These are phyloP conservation scores for Microtus agrestis DNA, from an alignment of 2,797 vertebrate species.

Conservation along the genomic window DNA sequence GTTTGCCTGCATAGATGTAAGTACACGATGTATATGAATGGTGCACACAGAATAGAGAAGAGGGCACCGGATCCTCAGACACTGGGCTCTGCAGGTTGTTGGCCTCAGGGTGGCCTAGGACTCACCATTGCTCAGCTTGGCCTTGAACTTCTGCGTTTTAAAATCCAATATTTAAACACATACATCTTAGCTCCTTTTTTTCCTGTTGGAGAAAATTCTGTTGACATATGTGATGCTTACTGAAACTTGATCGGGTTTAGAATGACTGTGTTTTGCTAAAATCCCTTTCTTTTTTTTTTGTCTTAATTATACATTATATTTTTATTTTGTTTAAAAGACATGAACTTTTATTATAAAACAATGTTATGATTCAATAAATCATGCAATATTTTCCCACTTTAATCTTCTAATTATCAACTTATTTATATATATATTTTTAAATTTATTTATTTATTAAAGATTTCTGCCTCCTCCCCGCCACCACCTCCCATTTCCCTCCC, in stretches of 20 bases:
- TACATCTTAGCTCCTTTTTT: neutral
- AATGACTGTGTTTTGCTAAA: neutral
- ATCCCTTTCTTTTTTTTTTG: too few species aligned
- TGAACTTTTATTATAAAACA: too few species aligned
- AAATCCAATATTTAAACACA: neutral
- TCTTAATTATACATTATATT: too few species aligned
- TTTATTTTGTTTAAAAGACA: too few species aligned
- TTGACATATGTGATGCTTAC: neutral
- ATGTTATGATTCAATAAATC: too few species aligned
- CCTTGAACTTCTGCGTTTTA: neutral
- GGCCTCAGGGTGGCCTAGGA: neutral
- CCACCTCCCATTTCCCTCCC: too few species aligned
- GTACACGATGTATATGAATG: accelerated
- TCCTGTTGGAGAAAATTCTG: neutral
- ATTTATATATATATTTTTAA: too few species aligned
- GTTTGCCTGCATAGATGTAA: neutral
- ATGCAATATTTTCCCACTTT: too few species aligned
- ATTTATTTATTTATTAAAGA: too few species aligned
- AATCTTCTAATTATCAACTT: too few species aligned
- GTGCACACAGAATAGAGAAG: neutral
- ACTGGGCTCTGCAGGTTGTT: neutral
- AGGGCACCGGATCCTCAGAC: neutral
- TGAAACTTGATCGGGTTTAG: neutral
- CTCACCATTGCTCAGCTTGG: neutral
- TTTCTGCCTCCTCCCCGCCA: too few species aligned